Percentiles rank a stretch among this genome's conserved stretches.
These are phyloP conservation scores for Riptortus pedestris DNA, from an alignment of 1,140 invertebrate species.

Conservation along the genomic window DNA sequence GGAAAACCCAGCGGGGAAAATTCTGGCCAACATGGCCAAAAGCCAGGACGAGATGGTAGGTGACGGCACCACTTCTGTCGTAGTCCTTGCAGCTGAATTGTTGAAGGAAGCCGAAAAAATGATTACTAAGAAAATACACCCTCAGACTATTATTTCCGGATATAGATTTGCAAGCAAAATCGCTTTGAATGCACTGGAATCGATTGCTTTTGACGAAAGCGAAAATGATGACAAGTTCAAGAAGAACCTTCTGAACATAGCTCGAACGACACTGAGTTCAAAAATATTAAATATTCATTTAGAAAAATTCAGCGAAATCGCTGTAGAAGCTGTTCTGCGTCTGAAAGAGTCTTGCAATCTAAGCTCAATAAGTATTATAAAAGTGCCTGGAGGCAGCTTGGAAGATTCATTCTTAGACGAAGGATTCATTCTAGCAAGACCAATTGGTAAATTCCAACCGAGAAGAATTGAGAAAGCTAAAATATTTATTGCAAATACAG, in stretches of 20 bases:
- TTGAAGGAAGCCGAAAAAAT: constrained; percentile 55
- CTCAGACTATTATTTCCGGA: constrained; percentile 56
- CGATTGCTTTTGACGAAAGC: constrained; percentile 44
- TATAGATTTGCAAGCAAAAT: constrained; percentile 49
- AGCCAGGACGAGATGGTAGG: constrained; percentile 63
- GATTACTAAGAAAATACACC: constrained; percentile 50
- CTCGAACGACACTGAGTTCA: constrained; percentile 3
- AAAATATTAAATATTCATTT: neutral
- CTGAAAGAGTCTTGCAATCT: constrained; percentile 1
- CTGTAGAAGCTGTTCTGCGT: constrained; percentile 1
- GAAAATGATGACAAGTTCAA: constrained; percentile 29
- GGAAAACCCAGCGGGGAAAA: constrained; percentile 61
- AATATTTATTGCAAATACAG: constrained; percentile 60
- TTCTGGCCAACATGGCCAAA: constrained; percentile 57
- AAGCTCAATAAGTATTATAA: neutral
- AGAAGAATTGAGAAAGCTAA: constrained; percentile 56
- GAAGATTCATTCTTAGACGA: constrained; percentile 12
- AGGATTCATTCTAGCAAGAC: neutral
- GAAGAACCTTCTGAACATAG: constrained; percentile 5
- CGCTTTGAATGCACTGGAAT: constrained; percentile 44
- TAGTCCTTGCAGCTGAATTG: constrained; percentile 46
- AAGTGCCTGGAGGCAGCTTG: neutral
- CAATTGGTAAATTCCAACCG: constrained; percentile 49
- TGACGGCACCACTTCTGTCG: constrained; percentile 3
- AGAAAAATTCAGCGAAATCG: neutral